Evolutionary conservation across 2,888 invertebrate species (phyloP).

Genomic region (Microplitis deprimator): DNA sequence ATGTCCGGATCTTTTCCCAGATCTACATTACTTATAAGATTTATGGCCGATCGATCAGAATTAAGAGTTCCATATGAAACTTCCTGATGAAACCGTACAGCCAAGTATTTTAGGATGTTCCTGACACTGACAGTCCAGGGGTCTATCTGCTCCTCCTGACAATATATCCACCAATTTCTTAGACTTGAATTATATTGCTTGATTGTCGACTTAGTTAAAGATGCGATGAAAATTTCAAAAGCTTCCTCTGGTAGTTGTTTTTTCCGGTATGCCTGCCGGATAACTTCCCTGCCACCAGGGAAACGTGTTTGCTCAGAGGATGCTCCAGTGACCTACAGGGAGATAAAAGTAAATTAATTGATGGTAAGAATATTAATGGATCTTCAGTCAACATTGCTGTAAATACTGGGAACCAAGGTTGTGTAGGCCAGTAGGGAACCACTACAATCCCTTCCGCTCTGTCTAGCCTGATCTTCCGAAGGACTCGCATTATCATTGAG

Average conservation of each 20-base stretch:
- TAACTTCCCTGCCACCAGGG: background rate
- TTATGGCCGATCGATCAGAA: background rate
- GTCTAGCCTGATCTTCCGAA: constrained; percentile 59
- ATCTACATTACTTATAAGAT: background rate
- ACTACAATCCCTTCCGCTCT: constrained; percentile 58
- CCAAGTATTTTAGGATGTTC: background rate
- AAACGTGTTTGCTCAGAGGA: background rate
- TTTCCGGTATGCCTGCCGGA: background rate
- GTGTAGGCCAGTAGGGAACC: constrained; percentile 57
- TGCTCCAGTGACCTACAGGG: background rate
- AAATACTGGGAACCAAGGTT: constrained; percentile 43
- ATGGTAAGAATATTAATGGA: background rate
- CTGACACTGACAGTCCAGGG: too few relatives aligned
- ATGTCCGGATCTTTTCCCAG: background rate
- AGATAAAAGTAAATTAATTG: background rate
- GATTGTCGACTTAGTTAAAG: background rate
- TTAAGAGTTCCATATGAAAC: background rate
- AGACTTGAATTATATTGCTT: background rate
- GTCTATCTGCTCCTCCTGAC: background rate
- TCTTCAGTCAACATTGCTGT: constrained; percentile 42
- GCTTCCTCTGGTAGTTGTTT: constrained; percentile 21
- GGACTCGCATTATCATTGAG: constrained; percentile 51
- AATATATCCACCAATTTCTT: background rate
- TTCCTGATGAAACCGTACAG: background rate
- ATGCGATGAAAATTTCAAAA: background rate